These are phyloP conservation scores for Eretmochelys imbricata DNA, from an alignment of 2,113 vertebrate genomes.

Conservation along the genomic window DNA sequence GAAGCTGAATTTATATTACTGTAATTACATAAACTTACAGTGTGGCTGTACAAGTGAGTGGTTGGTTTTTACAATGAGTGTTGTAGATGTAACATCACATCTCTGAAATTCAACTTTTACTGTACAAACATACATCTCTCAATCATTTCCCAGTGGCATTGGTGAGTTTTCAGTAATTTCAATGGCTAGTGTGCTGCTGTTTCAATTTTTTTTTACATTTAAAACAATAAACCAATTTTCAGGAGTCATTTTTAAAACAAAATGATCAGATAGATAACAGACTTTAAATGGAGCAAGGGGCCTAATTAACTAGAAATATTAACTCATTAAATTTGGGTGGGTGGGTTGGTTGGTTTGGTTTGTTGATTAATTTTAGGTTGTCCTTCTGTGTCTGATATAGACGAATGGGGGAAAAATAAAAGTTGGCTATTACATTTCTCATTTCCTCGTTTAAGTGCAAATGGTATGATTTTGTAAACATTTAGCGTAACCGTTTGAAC, in stretches of 20 bases:
- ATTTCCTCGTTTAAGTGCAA: neutral
- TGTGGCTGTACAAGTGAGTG: neutral
- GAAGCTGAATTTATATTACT: neutral
- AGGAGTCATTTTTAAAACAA: neutral
- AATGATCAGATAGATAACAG: neutral
- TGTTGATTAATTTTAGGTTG: neutral
- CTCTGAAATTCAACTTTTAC: neutral
- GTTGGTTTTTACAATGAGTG: neutral
- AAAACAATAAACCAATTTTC: neutral
- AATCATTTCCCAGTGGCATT: neutral
- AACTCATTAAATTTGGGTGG: neutral
- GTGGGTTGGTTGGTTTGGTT: neutral
- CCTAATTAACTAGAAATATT: neutral
- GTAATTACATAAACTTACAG: neutral
- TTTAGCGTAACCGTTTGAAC: neutral
- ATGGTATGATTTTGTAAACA: neutral
- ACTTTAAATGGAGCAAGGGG: neutral
- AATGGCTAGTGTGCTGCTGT: neutral
- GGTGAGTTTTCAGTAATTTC: neutral
- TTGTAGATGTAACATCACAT: neutral
- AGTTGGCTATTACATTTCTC: neutral
- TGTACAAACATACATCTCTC: neutral
- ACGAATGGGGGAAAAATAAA: neutral
- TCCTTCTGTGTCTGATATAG: neutral
- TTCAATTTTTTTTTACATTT: neutral